phyloP scores from a whole-genome alignment of 64 coral and sea anemone species.

The Pocillopora damicornis region DNA sequence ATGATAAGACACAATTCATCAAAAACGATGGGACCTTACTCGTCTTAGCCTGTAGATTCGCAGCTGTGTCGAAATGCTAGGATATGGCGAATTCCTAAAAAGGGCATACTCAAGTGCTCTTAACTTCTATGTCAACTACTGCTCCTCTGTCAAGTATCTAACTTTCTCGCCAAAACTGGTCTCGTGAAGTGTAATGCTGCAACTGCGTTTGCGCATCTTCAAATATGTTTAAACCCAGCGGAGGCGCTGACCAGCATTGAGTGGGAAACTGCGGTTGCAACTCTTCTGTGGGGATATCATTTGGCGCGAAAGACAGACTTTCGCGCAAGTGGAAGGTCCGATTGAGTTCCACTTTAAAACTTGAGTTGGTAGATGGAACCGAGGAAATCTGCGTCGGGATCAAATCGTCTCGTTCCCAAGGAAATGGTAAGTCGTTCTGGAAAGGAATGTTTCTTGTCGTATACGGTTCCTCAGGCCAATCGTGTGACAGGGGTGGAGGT shows the following conservation, averaged over 20 bases:
- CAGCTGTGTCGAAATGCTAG: background rate
- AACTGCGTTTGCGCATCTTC: constrained; percentile 50
- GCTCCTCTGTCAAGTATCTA: background rate
- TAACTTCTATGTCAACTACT: too few species aligned
- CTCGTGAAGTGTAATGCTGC: constrained; percentile 15
- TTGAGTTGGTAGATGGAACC: constrained; percentile 5
- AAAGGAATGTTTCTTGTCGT: constrained; percentile 1
- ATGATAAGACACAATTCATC: background rate
- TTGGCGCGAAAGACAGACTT: background rate
- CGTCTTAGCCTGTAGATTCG: background rate
- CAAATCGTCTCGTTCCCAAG: constrained; percentile 24
- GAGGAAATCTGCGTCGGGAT: background rate
- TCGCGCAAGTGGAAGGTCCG: constrained; percentile 22
- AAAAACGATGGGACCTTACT: background rate
- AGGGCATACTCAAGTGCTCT: too few species aligned
- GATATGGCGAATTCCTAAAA: background rate
- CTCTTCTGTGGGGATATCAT: constrained; percentile 29
- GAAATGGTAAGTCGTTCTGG: constrained; percentile 9
- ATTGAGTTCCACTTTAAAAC: constrained; percentile 24
- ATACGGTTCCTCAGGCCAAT: constrained; percentile 26
- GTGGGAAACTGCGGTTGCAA: constrained; percentile 50
- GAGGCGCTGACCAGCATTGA: constrained; percentile 37
- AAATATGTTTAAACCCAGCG: constrained; percentile 31
- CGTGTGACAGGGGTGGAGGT: constrained; percentile 31
- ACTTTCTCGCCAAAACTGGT: constrained; percentile 26